phyloP scores from a whole-genome alignment of 2,888 invertebrate genomes.

The Sepiola atlantica region DNA sequence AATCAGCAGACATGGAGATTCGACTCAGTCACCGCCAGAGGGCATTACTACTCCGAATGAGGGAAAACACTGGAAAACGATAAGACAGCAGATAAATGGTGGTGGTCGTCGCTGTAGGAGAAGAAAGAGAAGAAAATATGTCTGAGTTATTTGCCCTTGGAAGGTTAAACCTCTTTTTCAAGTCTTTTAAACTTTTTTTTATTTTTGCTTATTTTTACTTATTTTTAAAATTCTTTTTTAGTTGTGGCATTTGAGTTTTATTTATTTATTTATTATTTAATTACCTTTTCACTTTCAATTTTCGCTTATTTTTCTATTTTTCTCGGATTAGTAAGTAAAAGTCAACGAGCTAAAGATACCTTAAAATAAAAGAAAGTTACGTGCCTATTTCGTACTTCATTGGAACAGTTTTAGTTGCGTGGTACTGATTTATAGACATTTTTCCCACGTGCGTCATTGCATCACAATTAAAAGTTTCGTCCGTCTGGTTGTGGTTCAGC shows the following conservation, averaged over 20 bases:
- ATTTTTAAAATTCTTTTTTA: background rate
- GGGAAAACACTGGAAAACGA: background rate
- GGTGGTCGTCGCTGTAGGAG: background rate
- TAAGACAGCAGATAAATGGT: background rate
- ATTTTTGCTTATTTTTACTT: too few relatives aligned
- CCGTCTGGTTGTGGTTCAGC: too few relatives aligned
- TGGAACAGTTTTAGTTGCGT: background rate
- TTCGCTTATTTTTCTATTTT: background rate
- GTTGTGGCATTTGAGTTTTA: background rate
- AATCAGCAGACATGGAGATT: conserved; percentile 15
- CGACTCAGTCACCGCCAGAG: background rate
- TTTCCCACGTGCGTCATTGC: background rate
- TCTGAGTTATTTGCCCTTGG: conserved; percentile 32
- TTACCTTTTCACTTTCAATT: background rate
- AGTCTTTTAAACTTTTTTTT: background rate
- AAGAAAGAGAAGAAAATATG: background rate
- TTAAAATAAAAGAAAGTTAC: background rate
- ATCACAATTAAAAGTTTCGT: too few relatives aligned
- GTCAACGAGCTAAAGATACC: background rate
- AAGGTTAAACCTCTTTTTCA: background rate
- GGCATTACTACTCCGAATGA: background rate
- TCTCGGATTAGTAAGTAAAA: background rate
- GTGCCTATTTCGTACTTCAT: background rate
- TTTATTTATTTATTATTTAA: background rate
- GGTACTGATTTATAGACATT: background rate